Base-by-base conservation (phyloP, 1,140 invertebrate species). In the Galleria mellonella region DNA sequence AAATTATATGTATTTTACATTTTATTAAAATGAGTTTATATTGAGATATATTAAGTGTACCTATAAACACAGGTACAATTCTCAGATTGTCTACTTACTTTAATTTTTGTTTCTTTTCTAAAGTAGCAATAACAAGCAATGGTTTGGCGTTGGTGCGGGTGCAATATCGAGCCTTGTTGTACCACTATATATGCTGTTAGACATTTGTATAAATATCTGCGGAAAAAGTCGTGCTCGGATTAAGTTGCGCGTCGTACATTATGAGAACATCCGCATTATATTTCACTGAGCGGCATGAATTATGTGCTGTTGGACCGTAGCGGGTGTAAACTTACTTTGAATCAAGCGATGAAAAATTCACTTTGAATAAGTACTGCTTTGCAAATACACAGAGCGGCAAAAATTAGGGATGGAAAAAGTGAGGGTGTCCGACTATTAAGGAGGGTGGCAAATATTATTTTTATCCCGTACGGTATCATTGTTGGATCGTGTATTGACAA, bases 211-310 rank as follows among this genome's bases (percentile, higher is more conserved):
- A 62, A 61, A 63, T 68, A 66, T 62, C 51, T 60, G 55, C 40
- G 59, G 65, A 72, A 73, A 72, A 73, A 72, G 46, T 71, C 50
- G 59, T 43, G 58, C 33, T 47, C 43, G 63, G 62, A 76, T 73
- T 73, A 73, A 73, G 72, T 76, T 66, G 62, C 67, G 55, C 59
- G 63, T 62, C 63, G 72, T 76, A 73, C 60, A 72, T 73, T 76
- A 73, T 62, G 63, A 73, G 68, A 66, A 73, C 58, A 73, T 72
- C 72, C 70, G 65, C 67, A 66, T 76, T 70, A 76, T 73, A 76
- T 76, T 73, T 76, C 66, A 72, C 63, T 51, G 59, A 63, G 57
- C 48, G 56, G 51, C 68, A 72, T 76, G 72, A 76, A 58, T 73
- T 76, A 76, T 76, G 63, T 56, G 55, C 55, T 47, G 57, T 45